Evolutionary conservation across 2,113 vertebrate genomes (phyloP), one percentile per base, ranked within the genome.

Genomic region (Copsychus sechellarum): DNA sequence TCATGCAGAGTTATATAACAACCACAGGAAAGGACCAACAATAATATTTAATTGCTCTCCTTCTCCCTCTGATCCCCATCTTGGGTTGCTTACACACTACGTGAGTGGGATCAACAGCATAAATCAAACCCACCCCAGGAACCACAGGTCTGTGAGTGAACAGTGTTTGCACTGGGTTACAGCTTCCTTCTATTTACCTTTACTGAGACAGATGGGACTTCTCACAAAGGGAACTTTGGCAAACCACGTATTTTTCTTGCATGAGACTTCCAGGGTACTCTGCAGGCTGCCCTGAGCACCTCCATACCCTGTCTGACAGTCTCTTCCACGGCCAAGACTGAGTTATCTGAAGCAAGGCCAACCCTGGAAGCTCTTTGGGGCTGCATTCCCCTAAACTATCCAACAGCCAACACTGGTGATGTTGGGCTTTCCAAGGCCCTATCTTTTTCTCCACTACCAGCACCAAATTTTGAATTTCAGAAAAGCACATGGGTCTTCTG

Each of bases 41-140:
- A 93, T 74, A 96, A 95, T 93, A 94, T 92, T 95, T 96, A 96
- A 95, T 79, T 76, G 86, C 86, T 96, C 72, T 91, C 71, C 54
- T 57, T 76, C 61, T 95, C 38, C 38, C 71, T 88, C 51, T 56
- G 86, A 94, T 92, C 93, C 88, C 80, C 80, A 88, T 92, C 88
- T 86, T 90, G 84, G 88, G 82, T 76, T 11, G 19, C 82, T 95
- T 57, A 61, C 51, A 84, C 50, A 50, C 48, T 81, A 74, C 0
- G 64, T 95, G 57, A 40, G 48, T 78, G 79, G 25, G 31, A 93
- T 90, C 92, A 94, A 86, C 86, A 94, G 36, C 8, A 88, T 86
- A 94, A 95, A 94, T 95, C 93, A 96, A 83, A 88, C 8, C 23
- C 43, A 54, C n/a, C 40, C 88, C 79, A 74, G 72, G 85, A 96